These are phyloP conservation scores for Rattus rattus DNA, from an alignment of 2,113 vertebrate genomes.

Conservation along the genomic window DNA sequence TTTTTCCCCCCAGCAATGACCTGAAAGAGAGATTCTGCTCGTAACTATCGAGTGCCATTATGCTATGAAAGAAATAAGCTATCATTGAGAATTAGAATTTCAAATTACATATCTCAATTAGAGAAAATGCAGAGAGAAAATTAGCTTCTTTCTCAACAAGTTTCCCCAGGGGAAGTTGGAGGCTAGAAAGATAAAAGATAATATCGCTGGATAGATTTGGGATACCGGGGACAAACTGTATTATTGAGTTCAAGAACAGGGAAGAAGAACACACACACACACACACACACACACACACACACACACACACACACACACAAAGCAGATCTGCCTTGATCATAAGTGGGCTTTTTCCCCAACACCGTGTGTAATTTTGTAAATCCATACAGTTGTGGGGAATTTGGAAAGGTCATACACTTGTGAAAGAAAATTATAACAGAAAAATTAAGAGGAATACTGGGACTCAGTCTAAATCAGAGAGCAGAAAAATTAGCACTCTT, in stretches of 20 bases:
- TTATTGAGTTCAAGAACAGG: neutral
- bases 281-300: neutral
- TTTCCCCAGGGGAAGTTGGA: neutral
- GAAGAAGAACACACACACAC: neutral
- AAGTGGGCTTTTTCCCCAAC: neutral
- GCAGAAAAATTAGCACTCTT: neutral
- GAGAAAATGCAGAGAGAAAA: constrained; percentile 26
- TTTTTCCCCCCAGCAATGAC: neutral
- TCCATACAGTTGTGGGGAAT: constrained; percentile 1
- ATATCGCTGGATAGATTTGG: neutral
- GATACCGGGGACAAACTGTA: neutral
- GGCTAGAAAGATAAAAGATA: neutral
- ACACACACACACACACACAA: neutral
- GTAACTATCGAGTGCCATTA: neutral
- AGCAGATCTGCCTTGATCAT: neutral
- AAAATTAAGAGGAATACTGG: constrained; percentile 15
- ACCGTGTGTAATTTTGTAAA: neutral
- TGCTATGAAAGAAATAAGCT: neutral
- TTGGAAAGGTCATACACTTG: neutral
- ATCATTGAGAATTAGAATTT: constrained; percentile 37
- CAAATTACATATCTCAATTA: constrained; percentile 3
- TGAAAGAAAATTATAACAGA: constrained; percentile 9
- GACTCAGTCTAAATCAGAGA: neutral
- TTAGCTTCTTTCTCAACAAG: neutral
- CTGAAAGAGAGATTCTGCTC: constrained; percentile 5